Evolutionary conservation across 2,113 vertebrate genomes (phyloP), one percentile per base, ranked within the genome.

Genomic region (Megaptera novaeangliae): DNA sequence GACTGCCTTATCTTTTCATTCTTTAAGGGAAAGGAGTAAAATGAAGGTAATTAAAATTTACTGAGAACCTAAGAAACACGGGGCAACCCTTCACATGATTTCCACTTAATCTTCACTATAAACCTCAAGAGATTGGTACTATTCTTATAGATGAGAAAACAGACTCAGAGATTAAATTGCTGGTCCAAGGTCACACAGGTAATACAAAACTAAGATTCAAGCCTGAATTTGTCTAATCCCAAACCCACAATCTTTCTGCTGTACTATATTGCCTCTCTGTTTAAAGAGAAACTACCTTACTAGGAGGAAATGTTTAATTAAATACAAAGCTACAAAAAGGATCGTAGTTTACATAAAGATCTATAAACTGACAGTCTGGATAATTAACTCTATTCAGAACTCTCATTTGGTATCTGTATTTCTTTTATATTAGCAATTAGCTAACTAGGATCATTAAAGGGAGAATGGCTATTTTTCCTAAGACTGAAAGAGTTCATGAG

Each of bases 401-500:
- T 83, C 55, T 57, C 55, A 61, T 61, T 71, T 97, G 52, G 8
- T 72, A 96, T 87, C 57, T 87, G 63, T 80, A 86, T 84, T 91
- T 97, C 49, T 94, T 88, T 96, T 91, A 64, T 83, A 52, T 74
- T 93, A 91, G 21, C 71, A 96, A 91, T 89, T 81, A 78, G 29
- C 69, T 92, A 90, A 90, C 15, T 52, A 85, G 61, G 68, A 86
- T 77, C 25, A 82, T 86, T 91, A 83, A 94, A 97, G 80, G 23
- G 97, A 97, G 41, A 97, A 94, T 66, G 74, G 41, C 82, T 87
- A 66, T 77, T 97, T 94, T 94, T 97, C 89, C 97, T 85, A 78
- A 97, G 90, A 95, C 3, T 94, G 87, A 97, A 82, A 75, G n/a
- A 95, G 27, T 44, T 90, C 69, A 69, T 29, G 91, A 6, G 72